phyloP scores from a whole-genome alignment of 2,113 vertebrate species.

The Aix galericulata region DNA sequence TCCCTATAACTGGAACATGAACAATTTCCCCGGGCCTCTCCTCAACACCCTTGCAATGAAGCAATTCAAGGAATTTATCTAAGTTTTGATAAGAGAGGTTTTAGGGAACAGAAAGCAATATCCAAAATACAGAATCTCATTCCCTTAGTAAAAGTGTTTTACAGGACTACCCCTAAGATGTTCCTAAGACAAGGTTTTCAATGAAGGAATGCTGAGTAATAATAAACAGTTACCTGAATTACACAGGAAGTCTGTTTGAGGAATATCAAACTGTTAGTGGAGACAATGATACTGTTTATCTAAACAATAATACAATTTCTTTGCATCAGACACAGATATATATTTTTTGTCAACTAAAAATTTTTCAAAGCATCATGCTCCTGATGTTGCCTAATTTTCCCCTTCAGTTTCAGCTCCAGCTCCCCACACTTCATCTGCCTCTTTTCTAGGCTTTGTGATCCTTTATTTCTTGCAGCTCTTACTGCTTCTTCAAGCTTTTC shows the following conservation, averaged over 20 bases:
- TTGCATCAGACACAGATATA: not conserved
- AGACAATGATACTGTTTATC: fast-evolving
- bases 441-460: not conserved
- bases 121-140: not conserved
- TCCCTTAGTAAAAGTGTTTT: not conserved
- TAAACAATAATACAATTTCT: not conserved
- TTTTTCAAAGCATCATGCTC: not conserved
- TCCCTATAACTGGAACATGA: not conserved
- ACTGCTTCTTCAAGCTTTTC: not conserved
- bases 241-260: not conserved
- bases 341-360: not conserved
- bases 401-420: fast-evolving
- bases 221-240: not conserved
- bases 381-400: fast-evolving
- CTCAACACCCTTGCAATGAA: not conserved
- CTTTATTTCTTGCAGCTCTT: not conserved
- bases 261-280: not conserved
- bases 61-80: not conserved
- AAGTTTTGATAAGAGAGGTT: not conserved
- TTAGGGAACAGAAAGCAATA: not conserved
- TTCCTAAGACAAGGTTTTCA: not conserved
- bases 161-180: not conserved
- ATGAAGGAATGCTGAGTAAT: not conserved
- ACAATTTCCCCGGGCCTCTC: not conserved
- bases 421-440: not conserved